Base-by-base conservation (phyloP, 2,113 vertebrate genomes). In the Canis aureus region DNA sequence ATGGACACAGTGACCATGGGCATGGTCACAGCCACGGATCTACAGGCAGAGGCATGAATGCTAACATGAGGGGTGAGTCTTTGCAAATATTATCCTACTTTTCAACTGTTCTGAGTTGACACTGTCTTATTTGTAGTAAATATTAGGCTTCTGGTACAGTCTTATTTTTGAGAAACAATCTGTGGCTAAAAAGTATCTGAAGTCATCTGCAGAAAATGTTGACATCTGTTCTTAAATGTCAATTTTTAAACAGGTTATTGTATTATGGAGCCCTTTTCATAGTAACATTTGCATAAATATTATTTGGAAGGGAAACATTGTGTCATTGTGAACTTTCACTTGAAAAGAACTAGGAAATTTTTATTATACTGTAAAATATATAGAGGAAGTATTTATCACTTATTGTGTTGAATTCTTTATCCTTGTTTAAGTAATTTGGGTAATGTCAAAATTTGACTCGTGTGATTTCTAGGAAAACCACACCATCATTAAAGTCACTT, bases 11-110 rank as follows among this genome's bases (percentile, higher is more conserved):
- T 55, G 99, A 99, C 60, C 99, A 99, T 0, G 99, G 99, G 7
- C 99, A 99, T 29, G 84, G 96, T 73, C 98, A 99, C 95, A 98
- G 98, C 96, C 99, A 99, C 1, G 98, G 99, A 43, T 97, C 98
- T 10, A 92, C 97, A 1, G 99, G 99, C 19, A 99, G 99, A 96
- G 99, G 99, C 98, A 99, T 99, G 99, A 99, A 99, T 91, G 99
- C 99, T 35, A 99, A 99, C 97, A 99, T 99, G 99, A 99, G 99
- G 98, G 99, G 99, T 99, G 96, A 99, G 98, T 98, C 87, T 25
- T 90, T 66, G 15, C 85, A 80, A 49, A 29, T 78, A 55, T 4
- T 89, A 20, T 9, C 15, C 67, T 78, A 9, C 73, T 59, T 94
- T 81, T 76, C 59, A 15, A 1, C 51, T 84, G 16, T 89, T 79